Evolutionary conservation across 35 echinoderm and acorn worm genomes (phyloP).

Genomic region (Ptychodera flava): DNA sequence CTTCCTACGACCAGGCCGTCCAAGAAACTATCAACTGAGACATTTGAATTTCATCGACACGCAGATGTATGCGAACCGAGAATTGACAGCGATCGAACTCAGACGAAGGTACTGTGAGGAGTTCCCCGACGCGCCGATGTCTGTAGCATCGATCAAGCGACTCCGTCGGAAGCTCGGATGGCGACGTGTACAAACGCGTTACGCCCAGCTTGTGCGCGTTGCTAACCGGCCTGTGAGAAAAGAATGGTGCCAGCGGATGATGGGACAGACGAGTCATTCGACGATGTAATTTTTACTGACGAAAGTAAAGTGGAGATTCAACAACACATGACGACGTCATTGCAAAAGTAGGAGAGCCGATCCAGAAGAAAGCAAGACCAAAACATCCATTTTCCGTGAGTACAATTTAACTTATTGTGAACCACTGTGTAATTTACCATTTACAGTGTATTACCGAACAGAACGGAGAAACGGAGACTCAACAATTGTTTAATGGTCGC

Average conservation of each 20-base stretch:
- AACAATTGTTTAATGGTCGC: too few relatives aligned
- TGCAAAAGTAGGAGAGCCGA: not conserved
- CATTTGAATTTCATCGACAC: not conserved
- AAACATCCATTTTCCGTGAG: conserved; percentile 35
- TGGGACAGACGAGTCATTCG: conserved; percentile 4
- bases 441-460: too few relatives aligned
- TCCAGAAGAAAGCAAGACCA: conserved; percentile 24
- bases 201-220: not conserved
- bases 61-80: not conserved
- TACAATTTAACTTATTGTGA: too few relatives aligned
- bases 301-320: conserved; percentile 20
- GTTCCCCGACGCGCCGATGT: not conserved
- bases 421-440: too few relatives aligned
- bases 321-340: not conserved
- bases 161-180: not conserved
- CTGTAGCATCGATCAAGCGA: not conserved
- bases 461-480: too few relatives aligned
- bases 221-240: not conserved
- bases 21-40: not conserved
- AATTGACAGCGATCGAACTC: not conserved
- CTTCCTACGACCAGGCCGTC: not conserved
- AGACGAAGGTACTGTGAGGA: not conserved
- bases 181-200: not conserved
- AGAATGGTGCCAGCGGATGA: not conserved
- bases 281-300: conserved; percentile 26